Conservation (phyloP, 2,113 vertebrate species). For the Parus major region DNA sequence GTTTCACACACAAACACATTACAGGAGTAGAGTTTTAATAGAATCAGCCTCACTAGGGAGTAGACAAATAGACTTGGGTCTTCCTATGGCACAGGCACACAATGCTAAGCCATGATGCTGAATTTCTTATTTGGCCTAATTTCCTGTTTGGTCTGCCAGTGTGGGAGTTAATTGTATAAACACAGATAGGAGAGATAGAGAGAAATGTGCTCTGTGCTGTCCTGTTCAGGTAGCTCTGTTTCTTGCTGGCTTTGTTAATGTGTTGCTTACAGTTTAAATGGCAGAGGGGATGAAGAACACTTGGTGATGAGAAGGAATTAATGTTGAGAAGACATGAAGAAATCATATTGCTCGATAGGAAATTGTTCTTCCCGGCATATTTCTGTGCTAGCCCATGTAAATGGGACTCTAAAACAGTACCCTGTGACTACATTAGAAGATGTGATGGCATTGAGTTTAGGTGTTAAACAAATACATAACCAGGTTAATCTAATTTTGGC, state of each 20-base stretch:
- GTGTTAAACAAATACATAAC: neutral
- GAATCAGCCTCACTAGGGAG: neutral
- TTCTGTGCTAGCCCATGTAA: neutral
- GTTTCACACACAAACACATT: neutral
- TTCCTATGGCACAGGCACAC: neutral
- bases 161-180: conserved; percentile 44
- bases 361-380: neutral
- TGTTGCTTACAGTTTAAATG: neutral
- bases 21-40: neutral
- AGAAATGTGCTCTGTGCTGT: neutral
- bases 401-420: neutral
- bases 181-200: neutral
- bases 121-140: conserved; percentile 43
- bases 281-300: neutral
- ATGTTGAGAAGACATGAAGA: neutral
- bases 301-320: neutral
- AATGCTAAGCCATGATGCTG: neutral
- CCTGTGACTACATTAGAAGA: neutral
- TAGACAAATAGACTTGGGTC: neutral
- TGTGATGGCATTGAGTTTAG: neutral
- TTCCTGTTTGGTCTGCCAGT: conserved; percentile 34
- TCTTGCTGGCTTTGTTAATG: neutral
- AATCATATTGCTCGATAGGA: neutral
- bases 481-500: neutral
- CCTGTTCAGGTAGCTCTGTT: neutral